Base-by-base conservation (phyloP, 2,888 invertebrate species). In the Gonocerus acuteangulatus region DNA sequence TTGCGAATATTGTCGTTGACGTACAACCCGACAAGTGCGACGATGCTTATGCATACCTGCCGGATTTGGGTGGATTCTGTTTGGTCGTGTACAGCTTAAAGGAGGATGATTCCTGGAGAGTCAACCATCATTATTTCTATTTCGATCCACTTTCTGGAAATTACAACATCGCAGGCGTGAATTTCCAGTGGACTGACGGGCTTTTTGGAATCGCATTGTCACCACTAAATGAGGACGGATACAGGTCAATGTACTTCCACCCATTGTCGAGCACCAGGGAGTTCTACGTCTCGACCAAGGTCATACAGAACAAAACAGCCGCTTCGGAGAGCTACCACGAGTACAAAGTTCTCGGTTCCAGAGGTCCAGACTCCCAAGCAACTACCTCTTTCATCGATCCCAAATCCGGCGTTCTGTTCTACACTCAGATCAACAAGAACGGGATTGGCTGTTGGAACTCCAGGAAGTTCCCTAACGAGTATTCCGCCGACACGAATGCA, bases 131-230 rank as follows among this genome's bases (percentile, higher is more conserved):
- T 71, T 78, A 77, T 36, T 90, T 82, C 75, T 83, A 78, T 70
- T 86, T 87, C 0, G 86, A 87, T 69, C 87, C 87, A 0, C 70
- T 87, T 1, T 84, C 86, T 1, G 81, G 87, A 0, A 82, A 85
- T 68, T 90, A 84, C 70, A 83, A 84, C 61, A 74, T 89, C 0
- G 85, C 87, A 65, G 86, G 85, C 1, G 70, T 88, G 0, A 84
- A 85, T 66, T 90, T 89, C 70, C 85, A 88, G 70, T 90, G 89
- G 89, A 87, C 86, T 0, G 89, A 90, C 72, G 89, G 89, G 1
- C 80, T 90, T 0, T 89, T 89, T 69, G 86, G 84, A 15, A 71
- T 89, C 66, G 82, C 87, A 0, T 70, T 88, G 47, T 81, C 84
- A n/a, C 82, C 84, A 2, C 71, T 74, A 0, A 72, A 74, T 1